Percentiles rank a stretch among this genome's conserved stretches.
phyloP scores from a whole-genome alignment of 2,888 invertebrate species.

The Brachyptera putata region DNA sequence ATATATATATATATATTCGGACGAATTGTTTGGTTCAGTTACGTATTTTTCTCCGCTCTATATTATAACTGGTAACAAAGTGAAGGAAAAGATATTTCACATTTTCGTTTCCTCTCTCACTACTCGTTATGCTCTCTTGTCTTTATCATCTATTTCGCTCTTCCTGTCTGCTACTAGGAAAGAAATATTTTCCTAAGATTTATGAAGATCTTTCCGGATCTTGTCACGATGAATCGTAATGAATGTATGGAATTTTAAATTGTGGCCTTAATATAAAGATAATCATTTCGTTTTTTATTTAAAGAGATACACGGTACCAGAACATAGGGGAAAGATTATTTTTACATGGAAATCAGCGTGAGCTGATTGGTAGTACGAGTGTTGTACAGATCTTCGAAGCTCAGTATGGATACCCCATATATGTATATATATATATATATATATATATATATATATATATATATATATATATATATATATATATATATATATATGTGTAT shows the following conservation, averaged over 20 bases:
- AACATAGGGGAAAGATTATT: not conserved
- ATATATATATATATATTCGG: too few species aligned
- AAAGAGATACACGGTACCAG: not conserved
- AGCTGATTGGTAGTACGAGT: not conserved
- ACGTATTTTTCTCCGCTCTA: slow-evolving; percentile 10
- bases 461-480: too few species aligned
- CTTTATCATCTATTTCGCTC: slow-evolving; percentile 13
- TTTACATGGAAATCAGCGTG: not conserved
- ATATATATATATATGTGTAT: too few species aligned
- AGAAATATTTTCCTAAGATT: slow-evolving; percentile 18
- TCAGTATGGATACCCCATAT: too few species aligned
- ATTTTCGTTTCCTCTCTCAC: slow-evolving; percentile 15
- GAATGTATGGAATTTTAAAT: slow-evolving; percentile 18
- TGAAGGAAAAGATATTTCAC: slow-evolving; percentile 22
- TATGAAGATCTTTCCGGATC: slow-evolving; percentile 17
- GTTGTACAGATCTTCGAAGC: too few species aligned
- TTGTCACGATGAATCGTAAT: slow-evolving; percentile 18
- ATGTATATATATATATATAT: too few species aligned
- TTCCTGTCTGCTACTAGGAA: slow-evolving; percentile 9
- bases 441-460: too few species aligned
- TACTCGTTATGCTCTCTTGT: slow-evolving; percentile 11
- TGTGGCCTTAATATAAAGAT: slow-evolving; percentile 2
- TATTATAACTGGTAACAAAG: slow-evolving; percentile 15
- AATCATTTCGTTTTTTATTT: not conserved
- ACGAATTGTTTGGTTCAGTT: too few species aligned